Evolutionary conservation across 2,113 vertebrate species (phyloP).

Genomic region (Scatophagus argus): DNA sequence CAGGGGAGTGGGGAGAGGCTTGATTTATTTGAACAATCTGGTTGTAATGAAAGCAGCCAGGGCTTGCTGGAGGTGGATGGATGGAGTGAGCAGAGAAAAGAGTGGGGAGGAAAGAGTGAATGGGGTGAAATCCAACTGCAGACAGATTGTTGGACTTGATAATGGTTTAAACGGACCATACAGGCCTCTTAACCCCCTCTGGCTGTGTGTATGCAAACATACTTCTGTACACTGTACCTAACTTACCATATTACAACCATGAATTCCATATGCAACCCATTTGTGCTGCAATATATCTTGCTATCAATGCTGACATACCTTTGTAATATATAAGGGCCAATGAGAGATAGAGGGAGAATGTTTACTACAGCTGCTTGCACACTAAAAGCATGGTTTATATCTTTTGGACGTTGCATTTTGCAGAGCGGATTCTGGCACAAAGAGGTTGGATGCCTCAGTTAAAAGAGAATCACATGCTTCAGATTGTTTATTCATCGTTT

Average conservation of each 20-base stretch:
- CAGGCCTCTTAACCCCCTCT: slow-evolving; percentile 20
- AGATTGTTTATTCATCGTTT: slow-evolving; percentile 31
- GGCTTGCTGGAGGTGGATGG: slow-evolving; percentile 59
- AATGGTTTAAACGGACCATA: slow-evolving; percentile 66
- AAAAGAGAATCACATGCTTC: slow-evolving; percentile 7
- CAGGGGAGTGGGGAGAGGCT: background rate
- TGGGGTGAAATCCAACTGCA: slow-evolving; percentile 66
- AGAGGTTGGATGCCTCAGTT: slow-evolving; percentile 3
- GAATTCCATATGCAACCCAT: slow-evolving; percentile 36
- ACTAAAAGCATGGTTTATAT: slow-evolving; percentile 37
- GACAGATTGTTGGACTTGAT: slow-evolving; percentile 79
- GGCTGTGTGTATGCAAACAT: slow-evolving; percentile 11
- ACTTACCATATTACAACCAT: slow-evolving; percentile 8
- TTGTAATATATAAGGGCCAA: slow-evolving; percentile 12
- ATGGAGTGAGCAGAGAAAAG: slow-evolving; percentile 41
- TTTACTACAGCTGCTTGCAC: slow-evolving; percentile 31
- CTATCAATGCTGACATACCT: slow-evolving; percentile 41
- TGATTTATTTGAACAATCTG: slow-evolving; percentile 79
- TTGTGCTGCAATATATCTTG: slow-evolving; percentile 40
- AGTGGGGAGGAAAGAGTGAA: slow-evolving; percentile 42
- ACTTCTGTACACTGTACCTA: background rate
- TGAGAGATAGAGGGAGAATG: slow-evolving; percentile 8
- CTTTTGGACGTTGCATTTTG: slow-evolving; percentile 13
- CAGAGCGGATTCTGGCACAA: slow-evolving; percentile 34
- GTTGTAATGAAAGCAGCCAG: slow-evolving; percentile 69